phyloP scores from a whole-genome alignment of 1,140 invertebrate species.

The Conus betulinus region DNA sequence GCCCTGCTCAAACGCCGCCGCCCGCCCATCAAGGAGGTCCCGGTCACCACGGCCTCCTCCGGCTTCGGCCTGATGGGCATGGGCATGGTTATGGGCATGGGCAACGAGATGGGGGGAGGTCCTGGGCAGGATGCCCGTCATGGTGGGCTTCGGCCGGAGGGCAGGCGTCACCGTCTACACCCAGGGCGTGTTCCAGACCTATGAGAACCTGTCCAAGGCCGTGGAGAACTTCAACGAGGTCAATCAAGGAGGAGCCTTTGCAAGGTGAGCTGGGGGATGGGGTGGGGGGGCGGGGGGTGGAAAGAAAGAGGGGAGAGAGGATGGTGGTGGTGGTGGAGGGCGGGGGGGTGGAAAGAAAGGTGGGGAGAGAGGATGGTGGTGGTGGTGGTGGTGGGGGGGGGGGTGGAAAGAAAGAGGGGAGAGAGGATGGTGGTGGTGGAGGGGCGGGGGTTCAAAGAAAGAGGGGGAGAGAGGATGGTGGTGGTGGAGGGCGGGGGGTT shows the following conservation, averaged over 20 bases:
- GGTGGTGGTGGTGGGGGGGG: too few species aligned
- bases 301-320: too few species aligned
- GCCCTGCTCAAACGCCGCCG: constrained; percentile 47
- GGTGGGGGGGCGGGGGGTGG: background rate
- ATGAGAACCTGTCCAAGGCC: constrained; percentile 45
- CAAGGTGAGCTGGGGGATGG: constrained; percentile 14
- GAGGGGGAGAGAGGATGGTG: too few species aligned
- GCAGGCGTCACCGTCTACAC: background rate
- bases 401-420: too few species aligned
- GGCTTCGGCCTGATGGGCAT: background rate
- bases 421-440: too few species aligned
- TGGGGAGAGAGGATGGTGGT: too few species aligned
- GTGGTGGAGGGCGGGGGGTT: too few species aligned
- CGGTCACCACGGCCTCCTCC: background rate
- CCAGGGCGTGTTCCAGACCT: constrained; percentile 26
- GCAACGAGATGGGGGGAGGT: background rate
- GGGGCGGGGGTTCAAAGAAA: too few species aligned
- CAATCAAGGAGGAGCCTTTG: constrained; percentile 36
- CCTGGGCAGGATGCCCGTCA: background rate
- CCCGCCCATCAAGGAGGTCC: constrained; percentile 41
- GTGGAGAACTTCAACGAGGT: constrained; percentile 41
- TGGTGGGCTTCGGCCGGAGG: background rate
- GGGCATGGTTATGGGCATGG: constrained; percentile 12
- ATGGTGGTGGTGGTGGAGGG: background rate
- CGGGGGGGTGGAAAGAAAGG: background rate